Evolutionary conservation across 2,113 vertebrate genomes (phyloP).

Genomic region (Struthidea cinerea): DNA sequence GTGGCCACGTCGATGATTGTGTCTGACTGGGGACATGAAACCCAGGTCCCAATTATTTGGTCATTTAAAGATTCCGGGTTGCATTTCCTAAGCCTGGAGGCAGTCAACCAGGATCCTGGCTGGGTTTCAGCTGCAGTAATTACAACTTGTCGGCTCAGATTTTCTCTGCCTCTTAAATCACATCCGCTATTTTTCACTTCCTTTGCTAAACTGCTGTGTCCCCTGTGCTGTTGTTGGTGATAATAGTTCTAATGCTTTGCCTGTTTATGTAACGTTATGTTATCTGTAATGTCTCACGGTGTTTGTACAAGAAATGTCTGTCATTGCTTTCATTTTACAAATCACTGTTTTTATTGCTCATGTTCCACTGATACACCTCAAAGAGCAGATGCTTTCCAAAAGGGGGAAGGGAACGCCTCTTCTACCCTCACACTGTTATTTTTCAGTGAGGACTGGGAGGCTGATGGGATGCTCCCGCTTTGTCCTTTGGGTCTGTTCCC

Average conservation of each 20-base stretch:
- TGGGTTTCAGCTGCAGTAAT: conserved; percentile 50
- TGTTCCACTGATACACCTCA: not conserved
- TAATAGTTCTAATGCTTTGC: not conserved
- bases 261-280: not conserved
- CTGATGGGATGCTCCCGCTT: not conserved
- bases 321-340: not conserved
- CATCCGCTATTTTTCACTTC: conserved; percentile 34
- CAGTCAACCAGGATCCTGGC: conserved; percentile 23
- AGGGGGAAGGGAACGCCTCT: not conserved
- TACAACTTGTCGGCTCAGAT: not conserved
- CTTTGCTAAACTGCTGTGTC: not conserved
- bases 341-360: not conserved
- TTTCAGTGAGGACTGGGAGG: not conserved
- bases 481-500: not conserved
- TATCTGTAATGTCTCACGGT: not conserved
- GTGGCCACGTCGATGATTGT: accelerated
- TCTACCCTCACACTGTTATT: not conserved
- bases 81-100: not conserved
- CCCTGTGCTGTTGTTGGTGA: not conserved
- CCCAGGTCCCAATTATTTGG: not conserved
- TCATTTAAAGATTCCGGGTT: not conserved
- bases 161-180: conserved; percentile 52
- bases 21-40: accelerated
- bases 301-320: not conserved
- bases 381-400: not conserved